These are phyloP conservation scores for Nudaria mundana DNA, from an alignment of 2,888 invertebrate genomes.

Conservation along the genomic window DNA sequence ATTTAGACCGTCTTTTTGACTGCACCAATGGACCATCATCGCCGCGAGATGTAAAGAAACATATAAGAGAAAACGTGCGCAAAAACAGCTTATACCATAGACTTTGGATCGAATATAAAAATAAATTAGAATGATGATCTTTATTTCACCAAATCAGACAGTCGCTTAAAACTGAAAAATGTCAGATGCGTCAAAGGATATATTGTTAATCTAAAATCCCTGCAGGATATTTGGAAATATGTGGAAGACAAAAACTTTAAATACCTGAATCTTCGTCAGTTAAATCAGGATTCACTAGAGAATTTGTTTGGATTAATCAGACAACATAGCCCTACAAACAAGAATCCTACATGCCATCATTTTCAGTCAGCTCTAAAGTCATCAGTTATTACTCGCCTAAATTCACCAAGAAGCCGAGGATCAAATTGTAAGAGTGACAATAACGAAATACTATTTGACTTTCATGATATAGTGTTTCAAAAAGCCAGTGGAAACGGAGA, in stretches of 20 bases:
- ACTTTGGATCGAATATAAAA: not conserved
- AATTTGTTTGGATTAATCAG: constrained; percentile 10
- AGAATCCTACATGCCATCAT: not conserved
- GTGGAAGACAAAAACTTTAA: constrained; percentile 2
- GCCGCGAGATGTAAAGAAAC: not conserved
- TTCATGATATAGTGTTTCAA: not conserved
- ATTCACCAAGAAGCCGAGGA: not conserved
- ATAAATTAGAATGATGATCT: not conserved
- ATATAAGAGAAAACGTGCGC: not conserved
- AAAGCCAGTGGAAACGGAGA: too few species aligned
- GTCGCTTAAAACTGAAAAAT: not conserved
- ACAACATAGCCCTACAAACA: constrained; percentile 10
- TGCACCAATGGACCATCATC: not conserved
- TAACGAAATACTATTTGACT: not conserved
- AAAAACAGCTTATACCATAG: not conserved
- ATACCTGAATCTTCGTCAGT: constrained; percentile 7
- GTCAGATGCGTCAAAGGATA: not conserved
- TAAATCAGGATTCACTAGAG: constrained; percentile 8
- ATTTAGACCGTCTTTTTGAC: not conserved
- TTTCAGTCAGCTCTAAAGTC: not conserved
- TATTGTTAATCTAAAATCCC: not conserved
- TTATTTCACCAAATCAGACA: not conserved
- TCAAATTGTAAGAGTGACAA: not conserved
- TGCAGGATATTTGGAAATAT: not conserved
- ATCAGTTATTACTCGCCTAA: not conserved